Evolutionary conservation across 1,140 invertebrate genomes (phyloP), one percentile per base, ranked within the genome.

Genomic region (Anoplolepis gracilipes): DNA sequence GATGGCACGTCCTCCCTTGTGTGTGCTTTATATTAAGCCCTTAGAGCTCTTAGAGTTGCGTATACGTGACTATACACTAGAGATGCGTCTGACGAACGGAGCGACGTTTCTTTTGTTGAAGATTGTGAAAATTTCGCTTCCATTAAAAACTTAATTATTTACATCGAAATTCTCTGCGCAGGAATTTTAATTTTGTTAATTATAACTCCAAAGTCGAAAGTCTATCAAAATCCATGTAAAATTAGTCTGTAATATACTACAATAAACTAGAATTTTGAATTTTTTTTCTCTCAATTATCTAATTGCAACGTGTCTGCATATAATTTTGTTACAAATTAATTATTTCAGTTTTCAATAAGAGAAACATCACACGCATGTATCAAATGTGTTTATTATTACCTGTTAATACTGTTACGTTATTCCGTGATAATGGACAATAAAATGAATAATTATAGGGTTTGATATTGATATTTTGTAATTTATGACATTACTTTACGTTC

Each of bases 21-120:
- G 78, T 19, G 28, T 73, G 13, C 39, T 49, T 82, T 28, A 39
- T 28, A 25, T 73, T 10, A 46, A 82, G n/a, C 36, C 53, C 67
- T 33, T 28, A 4, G 4, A n/a, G n/a, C n/a, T n/a, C n/a, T n/a
- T n/a, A n/a, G 4, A 22, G 6, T n/a, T 28, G 61, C 42, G 19
- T 53, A 42, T 42, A 49, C 46, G 33, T 70, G 39, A 81, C n/a
- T 2, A 39, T 69, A 25, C 19, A 36, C 22, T 8, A 16, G 42
- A 49, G 16, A 19, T 6, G 7, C 49, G 13, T 46, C 3, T n/a
- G 30, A 13, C 30, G 33, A 69, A 5, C 13, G 61, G 11, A 8
- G 61, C 36, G 11, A 11, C 13, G 6, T 22, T 72, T 53, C 25
- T 16, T 36, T 22, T 22, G 2, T 36, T 25, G 10, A 57, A 49